Evolutionary conservation across 2,797 vertebrate species (phyloP).

Genomic region (Coranthus polyacanthus): DNA sequence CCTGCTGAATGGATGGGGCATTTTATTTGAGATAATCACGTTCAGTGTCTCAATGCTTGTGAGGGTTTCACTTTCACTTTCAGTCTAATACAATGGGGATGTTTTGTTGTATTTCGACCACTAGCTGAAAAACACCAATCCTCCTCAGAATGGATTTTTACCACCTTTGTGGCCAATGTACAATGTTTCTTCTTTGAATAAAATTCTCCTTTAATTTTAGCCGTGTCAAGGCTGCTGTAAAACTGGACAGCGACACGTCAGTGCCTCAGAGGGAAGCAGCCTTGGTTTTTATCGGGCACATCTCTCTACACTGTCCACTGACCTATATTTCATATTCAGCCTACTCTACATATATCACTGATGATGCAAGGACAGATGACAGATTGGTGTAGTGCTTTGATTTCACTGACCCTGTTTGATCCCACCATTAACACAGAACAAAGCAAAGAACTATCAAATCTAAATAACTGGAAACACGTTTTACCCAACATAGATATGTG

Average conservation of each 20-base stretch:
- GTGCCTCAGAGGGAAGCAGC: slow-evolving; percentile 38
- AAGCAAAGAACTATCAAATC: slow-evolving; percentile 8
- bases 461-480: slow-evolving; percentile 7
- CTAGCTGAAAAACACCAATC: too few relatives aligned
- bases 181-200: slow-evolving; percentile 40
- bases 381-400: slow-evolving; percentile 44
- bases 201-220: slow-evolving; percentile 34
- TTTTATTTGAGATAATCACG: too few relatives aligned
- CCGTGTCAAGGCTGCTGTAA: slow-evolving; percentile 39
- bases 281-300: slow-evolving; percentile 66
- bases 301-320: slow-evolving; percentile 39
- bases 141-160: too few relatives aligned
- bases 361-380: slow-evolving; percentile 57
- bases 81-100: too few relatives aligned
- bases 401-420: slow-evolving; percentile 42
- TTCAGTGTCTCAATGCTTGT: too few relatives aligned
- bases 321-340: slow-evolving; percentile 64
- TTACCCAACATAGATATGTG: background rate
- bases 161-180: too few relatives aligned
- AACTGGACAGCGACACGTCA: slow-evolving; percentile 52
- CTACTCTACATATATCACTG: slow-evolving; percentile 53
- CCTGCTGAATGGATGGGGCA: slow-evolving; percentile 6
- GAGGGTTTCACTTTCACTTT: too few relatives aligned
- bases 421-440: background rate
- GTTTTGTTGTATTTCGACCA: too few relatives aligned